A percentile compares a stretch with the other conserved stretches of the same genome.
These are phyloP conservation scores for Cassiopea andromeda DNA, from an alignment of 30 jellyfish, hydroid and myxozoan genomes.

Conservation along the genomic window DNA sequence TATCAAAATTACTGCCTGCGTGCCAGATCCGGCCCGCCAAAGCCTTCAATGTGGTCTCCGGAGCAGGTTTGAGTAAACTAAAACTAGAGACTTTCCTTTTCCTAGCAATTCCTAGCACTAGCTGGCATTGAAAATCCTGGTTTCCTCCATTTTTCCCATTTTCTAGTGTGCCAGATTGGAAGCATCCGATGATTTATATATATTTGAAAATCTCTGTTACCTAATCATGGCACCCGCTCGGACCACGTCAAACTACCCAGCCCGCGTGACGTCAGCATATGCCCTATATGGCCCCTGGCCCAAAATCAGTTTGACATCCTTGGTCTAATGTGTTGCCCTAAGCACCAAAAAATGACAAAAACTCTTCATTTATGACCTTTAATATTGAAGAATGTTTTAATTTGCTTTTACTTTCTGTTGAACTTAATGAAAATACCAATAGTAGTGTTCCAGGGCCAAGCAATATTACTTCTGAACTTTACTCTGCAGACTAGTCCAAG, in stretches of 20 bases:
- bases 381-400: no score
- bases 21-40: no score
- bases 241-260: not conserved
- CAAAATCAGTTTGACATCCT: not conserved
- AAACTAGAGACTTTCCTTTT: not conserved
- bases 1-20: no score
- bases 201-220: not conserved
- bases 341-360: no score
- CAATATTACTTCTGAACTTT: no score
- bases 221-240: not conserved
- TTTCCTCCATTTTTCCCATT: constrained; percentile 24
- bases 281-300: not conserved
- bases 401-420: no score
- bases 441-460: no score
- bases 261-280: not conserved
- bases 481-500: no score
- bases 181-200: not conserved
- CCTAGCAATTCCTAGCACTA: not conserved
- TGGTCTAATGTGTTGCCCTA: not conserved
- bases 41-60: not conserved
- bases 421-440: no score
- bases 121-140: constrained; percentile 9
- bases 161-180: not conserved
- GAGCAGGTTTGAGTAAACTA: not conserved
- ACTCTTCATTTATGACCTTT: no score